phyloP scores from a whole-genome alignment of 2,113 vertebrate species.

The Rana temporaria region DNA sequence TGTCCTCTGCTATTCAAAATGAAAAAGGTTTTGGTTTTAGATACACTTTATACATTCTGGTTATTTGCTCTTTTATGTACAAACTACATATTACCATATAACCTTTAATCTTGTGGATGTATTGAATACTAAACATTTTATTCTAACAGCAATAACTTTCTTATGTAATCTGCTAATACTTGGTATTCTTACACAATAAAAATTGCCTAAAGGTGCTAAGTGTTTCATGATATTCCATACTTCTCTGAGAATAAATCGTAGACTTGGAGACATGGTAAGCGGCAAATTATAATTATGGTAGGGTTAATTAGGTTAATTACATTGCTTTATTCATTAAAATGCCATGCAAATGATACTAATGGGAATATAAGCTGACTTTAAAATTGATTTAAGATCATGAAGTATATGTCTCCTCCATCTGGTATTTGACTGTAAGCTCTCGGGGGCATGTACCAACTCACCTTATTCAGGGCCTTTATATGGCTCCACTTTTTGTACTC shows the following conservation, averaged over 20 bases:
- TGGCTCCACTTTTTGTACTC: neutral
- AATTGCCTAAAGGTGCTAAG: conserved; percentile 12
- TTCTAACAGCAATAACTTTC: neutral
- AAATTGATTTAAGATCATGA: conserved; percentile 45
- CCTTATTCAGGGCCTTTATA: conserved; percentile 12
- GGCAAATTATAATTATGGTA: conserved; percentile 31
- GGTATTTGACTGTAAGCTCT: conserved; percentile 22
- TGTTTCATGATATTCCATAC: neutral
- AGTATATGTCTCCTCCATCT: conserved; percentile 33
- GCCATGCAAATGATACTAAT: conserved; percentile 23
- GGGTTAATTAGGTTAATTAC: conserved; percentile 47
- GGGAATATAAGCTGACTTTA: conserved; percentile 43
- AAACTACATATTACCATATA: too few relatives aligned
- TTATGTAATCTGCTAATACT: neutral
- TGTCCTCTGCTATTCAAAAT: too few relatives aligned
- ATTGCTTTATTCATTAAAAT: conserved; percentile 39
- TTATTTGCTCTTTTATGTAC: too few relatives aligned
- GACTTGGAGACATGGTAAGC: conserved; percentile 25
- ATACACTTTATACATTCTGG: too few relatives aligned
- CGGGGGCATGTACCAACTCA: conserved; percentile 17
- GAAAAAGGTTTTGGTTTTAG: too few relatives aligned
- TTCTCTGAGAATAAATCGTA: neutral
- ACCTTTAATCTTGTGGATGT: too few relatives aligned
- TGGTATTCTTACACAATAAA: neutral
- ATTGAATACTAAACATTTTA: too few relatives aligned